Evolutionary conservation across 2,888 invertebrate genomes (phyloP).

Genomic region (Nephrocerus scutellatus): DNA sequence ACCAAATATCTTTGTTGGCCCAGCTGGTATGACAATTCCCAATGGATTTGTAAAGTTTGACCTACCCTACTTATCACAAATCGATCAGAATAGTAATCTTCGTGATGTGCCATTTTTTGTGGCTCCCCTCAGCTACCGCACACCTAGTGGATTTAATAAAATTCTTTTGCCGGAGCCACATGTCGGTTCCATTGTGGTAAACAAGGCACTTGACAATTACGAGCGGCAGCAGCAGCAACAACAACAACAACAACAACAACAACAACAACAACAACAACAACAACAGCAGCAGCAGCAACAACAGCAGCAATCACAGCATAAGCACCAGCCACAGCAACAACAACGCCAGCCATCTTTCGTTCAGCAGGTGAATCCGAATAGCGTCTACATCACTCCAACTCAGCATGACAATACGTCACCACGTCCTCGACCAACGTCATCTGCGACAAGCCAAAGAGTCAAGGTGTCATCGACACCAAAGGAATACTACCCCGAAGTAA

Average conservation of each 20-base stretch:
- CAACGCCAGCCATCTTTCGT: no score
- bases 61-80: conserved; percentile 66
- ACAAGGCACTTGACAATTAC: conserved; percentile 42
- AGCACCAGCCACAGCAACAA: conserved; percentile 6
- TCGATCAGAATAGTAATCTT: conserved; percentile 53
- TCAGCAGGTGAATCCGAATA: conserved; percentile 18
- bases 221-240: conserved; percentile 5
- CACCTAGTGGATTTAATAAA: conserved; percentile 78
- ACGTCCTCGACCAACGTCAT: background rate
- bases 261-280: conserved; percentile 11
- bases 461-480: conserved; percentile 24
- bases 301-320: conserved; percentile 8
- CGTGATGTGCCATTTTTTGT: conserved; percentile 76
- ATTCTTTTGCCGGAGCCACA: conserved; percentile 81
- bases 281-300: conserved; percentile 8
- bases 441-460: background rate
- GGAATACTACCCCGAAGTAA: conserved; percentile 25
- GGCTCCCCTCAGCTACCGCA: conserved; percentile 74
- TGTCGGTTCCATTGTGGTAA: conserved; percentile 76
- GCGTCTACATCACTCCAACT: conserved; percentile 29
- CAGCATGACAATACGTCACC: conserved; percentile 20
- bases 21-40: conserved; percentile 64
- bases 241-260: conserved; percentile 9
- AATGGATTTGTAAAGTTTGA: conserved; percentile 72
- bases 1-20: conserved; percentile 76